These are phyloP conservation scores for Sebastes steindachneri DNA, from an alignment of 2,797 vertebrate genomes.

Conservation along the genomic window DNA sequence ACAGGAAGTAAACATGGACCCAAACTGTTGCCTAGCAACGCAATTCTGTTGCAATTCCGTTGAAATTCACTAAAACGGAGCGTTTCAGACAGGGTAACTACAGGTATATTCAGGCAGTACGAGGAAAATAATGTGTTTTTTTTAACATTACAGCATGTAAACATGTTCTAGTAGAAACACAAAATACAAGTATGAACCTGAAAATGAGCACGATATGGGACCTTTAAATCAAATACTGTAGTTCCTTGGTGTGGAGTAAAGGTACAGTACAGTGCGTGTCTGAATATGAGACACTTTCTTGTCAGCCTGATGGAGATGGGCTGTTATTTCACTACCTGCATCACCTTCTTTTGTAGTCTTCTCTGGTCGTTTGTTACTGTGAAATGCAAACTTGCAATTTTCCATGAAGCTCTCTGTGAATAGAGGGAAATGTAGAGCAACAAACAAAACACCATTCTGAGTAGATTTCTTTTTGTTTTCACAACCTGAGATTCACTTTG, in stretches of 20 bases:
- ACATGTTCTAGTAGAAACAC: too few relatives aligned
- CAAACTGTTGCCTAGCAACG: too few relatives aligned
- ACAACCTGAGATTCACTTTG: background rate
- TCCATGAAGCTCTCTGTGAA: background rate
- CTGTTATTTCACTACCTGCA: background rate
- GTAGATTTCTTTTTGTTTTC: background rate
- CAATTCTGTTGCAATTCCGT: too few relatives aligned
- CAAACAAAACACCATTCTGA: background rate
- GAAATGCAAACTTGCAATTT: background rate
- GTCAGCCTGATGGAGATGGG: background rate
- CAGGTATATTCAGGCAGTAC: too few relatives aligned
- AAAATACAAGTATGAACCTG: too few relatives aligned
- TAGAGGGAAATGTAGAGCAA: background rate
- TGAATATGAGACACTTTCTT: background rate
- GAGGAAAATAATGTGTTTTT: too few relatives aligned
- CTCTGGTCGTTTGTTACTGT: background rate
- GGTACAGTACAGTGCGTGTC: background rate
- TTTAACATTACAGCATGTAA: too few relatives aligned
- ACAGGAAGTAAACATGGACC: too few relatives aligned
- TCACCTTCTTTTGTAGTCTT: background rate
- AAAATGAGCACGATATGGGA: too few relatives aligned
- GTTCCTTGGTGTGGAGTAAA: background rate
- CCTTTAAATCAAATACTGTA: background rate
- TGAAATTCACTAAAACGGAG: too few relatives aligned
- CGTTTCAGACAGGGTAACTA: too few relatives aligned